These are phyloP conservation scores for Phalera bucephala DNA, from an alignment of 2,888 invertebrate genomes.

Conservation along the genomic window DNA sequence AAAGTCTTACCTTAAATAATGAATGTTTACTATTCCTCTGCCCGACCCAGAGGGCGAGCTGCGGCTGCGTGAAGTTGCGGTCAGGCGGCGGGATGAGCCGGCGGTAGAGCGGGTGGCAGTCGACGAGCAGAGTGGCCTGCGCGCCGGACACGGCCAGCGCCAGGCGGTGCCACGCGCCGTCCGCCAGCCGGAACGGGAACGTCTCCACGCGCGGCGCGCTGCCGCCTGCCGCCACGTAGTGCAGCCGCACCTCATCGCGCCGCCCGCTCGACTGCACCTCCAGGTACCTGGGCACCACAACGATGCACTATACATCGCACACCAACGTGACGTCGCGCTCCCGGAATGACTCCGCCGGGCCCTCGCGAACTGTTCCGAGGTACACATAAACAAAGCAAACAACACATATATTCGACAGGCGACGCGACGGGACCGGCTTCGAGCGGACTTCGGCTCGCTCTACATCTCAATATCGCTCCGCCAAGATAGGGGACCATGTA, in stretches of 20 bases:
- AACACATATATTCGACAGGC: constrained; percentile 69
- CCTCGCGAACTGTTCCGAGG: constrained; percentile 81
- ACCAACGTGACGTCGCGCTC: constrained; percentile 33
- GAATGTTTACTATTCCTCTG: constrained; percentile 93
- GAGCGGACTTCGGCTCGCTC: constrained; percentile 77
- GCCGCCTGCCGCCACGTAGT: constrained; percentile 88
- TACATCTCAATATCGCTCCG: constrained; percentile 84
- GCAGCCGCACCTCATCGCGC: constrained; percentile 92
- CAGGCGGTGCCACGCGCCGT: constrained; percentile 94
- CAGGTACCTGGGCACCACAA: constrained; percentile 87
- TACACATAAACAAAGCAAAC: constrained; percentile 81
- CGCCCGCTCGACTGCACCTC: constrained; percentile 96
- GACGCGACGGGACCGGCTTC: constrained; percentile 61
- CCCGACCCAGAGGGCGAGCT: constrained; percentile 92
- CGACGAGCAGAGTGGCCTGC: constrained; percentile 92
- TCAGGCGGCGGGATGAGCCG: constrained; percentile 90
- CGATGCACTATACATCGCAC: constrained; percentile 47
- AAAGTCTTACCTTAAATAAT: constrained; percentile 90
- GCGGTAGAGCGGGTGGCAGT: constrained; percentile 93
- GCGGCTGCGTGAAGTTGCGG: constrained; percentile 88
- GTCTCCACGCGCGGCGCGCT: constrained; percentile 88
- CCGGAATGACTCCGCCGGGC: constrained; percentile 51
- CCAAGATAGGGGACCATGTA: constrained; percentile 81
- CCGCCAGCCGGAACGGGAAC: constrained; percentile 93
- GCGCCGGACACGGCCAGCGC: constrained; percentile 93